Evolutionary conservation across 2,113 vertebrate genomes (phyloP), one percentile per base, ranked within the genome.

Genomic region (Neogale vison): DNA sequence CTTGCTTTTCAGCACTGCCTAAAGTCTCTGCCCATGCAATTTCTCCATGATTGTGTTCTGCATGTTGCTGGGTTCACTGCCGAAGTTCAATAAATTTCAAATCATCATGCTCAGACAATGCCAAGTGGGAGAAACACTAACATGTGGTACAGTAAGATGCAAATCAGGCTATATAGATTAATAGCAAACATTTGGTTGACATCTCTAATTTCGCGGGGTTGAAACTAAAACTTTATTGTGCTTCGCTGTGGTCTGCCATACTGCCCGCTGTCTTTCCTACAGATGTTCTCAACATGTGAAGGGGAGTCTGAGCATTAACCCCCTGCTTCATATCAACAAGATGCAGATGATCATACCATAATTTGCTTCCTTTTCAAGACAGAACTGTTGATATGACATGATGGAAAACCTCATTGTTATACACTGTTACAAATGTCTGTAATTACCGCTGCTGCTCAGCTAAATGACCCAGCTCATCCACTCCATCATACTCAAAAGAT

Each of bases 111-210:
- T 87, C 50, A 84, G 61, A 36, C 72, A 92, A 71, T 77, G 45
- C 39, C 95, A 92, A 20, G 20, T 42, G 80, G 74, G 88, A 95
- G 96, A 96, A 97, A 65, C 26, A n/a, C 47, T 80, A 83, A 80
- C 88, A 95, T 96, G 88, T 89, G 86, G 89, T 96, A 94, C 39
- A 90, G 88, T 77, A 87, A 87, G 89, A 98, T 96, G 89, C 77
- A 97, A 97, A 97, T 92, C 82, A 92, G 92, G 87, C 90, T 72
- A 47, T 92, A 85, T 23, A 72, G 84, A 97, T 96, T 95, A 93
- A 97, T 84, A 96, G 69, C 89, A 84, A 97, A 90, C 92, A 93
- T 97, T 97, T 90, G 92, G 79, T 96, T 92, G 83, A 91, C 87
- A 87, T 93, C 24, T 94, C 86, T 96, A 79, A 93, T 95, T 92